Conservation (phyloP, 2,113 vertebrate genomes). For the Sander lucioperca region DNA sequence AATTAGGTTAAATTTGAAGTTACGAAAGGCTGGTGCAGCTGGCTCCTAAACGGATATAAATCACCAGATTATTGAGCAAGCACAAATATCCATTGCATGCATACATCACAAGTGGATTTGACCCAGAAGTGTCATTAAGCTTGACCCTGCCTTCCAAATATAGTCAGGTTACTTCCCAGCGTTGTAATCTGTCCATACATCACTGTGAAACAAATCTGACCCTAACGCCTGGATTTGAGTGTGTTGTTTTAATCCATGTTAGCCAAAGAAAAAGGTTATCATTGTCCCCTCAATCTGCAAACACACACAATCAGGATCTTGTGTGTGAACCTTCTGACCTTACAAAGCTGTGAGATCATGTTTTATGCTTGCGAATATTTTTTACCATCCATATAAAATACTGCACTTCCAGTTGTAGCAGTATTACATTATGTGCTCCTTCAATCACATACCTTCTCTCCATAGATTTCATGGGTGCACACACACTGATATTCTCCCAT, state of each 20-base stretch:
- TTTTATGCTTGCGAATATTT: background rate
- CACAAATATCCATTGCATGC: background rate
- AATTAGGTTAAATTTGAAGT: background rate
- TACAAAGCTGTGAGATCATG: background rate
- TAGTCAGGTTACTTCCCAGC: background rate
- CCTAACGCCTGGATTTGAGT: slow-evolving; percentile 13
- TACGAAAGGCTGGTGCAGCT: background rate
- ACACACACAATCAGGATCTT: slow-evolving; percentile 25
- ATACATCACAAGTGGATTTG: background rate
- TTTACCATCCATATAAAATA: background rate
- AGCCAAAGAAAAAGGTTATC: slow-evolving; percentile 5
- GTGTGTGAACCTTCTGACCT: background rate
- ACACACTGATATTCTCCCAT: slow-evolving; percentile 14
- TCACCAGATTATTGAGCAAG: background rate
- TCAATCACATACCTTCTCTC: background rate
- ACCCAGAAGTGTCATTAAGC: slow-evolving; percentile 9
- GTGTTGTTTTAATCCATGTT: background rate
- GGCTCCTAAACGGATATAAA: background rate
- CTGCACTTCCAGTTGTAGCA: background rate
- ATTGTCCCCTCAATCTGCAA: slow-evolving; percentile 15
- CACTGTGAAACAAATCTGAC: slow-evolving; percentile 23
- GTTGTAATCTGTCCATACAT: slow-evolving; percentile 31
- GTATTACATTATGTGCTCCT: background rate
- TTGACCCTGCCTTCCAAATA: background rate
- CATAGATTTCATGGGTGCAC: background rate